Percentiles rank a stretch among this genome's conserved stretches.
Conservation (phyloP, 2,797 vertebrate species). For the Hemibagrus guttatus region DNA sequence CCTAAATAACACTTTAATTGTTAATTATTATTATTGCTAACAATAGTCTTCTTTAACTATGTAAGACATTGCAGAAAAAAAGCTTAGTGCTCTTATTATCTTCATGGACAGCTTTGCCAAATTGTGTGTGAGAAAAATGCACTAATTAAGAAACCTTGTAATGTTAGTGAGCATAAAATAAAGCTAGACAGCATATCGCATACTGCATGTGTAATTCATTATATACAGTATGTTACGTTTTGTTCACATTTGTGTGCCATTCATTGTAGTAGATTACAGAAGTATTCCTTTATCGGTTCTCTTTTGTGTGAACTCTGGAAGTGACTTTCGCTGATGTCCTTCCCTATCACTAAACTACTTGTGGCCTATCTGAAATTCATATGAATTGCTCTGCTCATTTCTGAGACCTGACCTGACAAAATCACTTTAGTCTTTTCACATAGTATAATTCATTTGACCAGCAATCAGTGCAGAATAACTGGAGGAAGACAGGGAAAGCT, state of each 20-base stretch:
- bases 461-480: neutral
- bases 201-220: neutral
- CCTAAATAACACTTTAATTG: too few relatives aligned
- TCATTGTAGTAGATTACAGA: neutral
- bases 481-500: neutral
- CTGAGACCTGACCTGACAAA: neutral
- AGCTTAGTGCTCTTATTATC: neutral
- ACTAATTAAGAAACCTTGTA: neutral
- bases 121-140: neutral
- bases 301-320: neutral
- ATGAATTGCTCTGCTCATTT: neutral
- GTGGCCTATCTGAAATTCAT: neutral
- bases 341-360: neutral
- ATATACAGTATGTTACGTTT: neutral
- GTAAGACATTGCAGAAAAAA: neutral
- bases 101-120: neutral
- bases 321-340: neutral
- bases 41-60: neutral
- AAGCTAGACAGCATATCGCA: neutral
- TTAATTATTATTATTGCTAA: too few relatives aligned
- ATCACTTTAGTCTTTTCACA: neutral
- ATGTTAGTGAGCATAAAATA: neutral
- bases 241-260: neutral
- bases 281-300: constrained; percentile 22
- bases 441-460: neutral